Conservation (phyloP, 2,888 invertebrate species). For the Selenia dentaria region DNA sequence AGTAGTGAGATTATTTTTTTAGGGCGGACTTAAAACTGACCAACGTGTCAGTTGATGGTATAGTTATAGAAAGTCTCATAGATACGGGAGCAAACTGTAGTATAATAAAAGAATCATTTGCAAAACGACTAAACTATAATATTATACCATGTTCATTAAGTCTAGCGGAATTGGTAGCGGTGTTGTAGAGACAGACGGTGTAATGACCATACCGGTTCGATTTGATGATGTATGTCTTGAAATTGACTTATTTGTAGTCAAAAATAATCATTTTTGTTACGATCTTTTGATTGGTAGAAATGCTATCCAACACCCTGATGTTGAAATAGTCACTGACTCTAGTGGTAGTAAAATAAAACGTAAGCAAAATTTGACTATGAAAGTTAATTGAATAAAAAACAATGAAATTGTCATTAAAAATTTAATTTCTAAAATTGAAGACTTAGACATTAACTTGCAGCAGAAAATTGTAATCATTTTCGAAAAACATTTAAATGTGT, state of each 20-base stretch:
- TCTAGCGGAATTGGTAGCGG: neutral
- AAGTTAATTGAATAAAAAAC: no score
- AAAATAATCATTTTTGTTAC: neutral
- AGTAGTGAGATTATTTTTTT: neutral
- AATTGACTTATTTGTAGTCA: neutral
- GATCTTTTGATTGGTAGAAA: neutral
- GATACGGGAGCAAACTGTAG: neutral
- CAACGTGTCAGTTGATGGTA: neutral
- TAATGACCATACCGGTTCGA: neutral
- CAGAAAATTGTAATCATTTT: no score
- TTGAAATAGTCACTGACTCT: neutral
- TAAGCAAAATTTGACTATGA: neutral
- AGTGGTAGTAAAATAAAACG: neutral
- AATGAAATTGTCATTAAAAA: no score
- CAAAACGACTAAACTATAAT: neutral
- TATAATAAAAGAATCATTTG: neutral
- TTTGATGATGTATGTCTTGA: neutral
- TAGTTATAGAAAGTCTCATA: neutral
- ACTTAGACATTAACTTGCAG: no score
- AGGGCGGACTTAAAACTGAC: neutral
- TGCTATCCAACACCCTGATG: neutral
- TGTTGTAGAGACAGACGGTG: neutral
- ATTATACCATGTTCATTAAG: neutral
- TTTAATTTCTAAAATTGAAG: no score
- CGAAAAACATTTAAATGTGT: no score